phyloP scores from a whole-genome alignment of 2,888 invertebrate species.

The Volucella inanis region DNA sequence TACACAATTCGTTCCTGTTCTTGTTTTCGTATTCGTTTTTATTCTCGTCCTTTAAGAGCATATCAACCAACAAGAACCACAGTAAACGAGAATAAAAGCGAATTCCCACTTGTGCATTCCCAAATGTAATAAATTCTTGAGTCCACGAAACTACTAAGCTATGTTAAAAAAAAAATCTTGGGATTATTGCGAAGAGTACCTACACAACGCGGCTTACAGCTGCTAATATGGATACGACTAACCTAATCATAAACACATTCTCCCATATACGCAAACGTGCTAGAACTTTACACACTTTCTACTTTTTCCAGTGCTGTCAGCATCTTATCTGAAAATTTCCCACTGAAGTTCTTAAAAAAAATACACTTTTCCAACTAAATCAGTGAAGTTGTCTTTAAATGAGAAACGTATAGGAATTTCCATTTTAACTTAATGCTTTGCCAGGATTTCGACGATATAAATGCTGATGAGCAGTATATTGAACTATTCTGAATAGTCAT shows the following conservation, averaged over 20 bases:
- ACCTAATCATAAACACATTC: conserved; percentile 2
- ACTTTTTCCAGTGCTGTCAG: too few species aligned
- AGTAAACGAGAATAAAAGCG: conserved; percentile 32
- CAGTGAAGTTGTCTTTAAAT: too few species aligned
- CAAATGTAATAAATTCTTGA: conserved; percentile 65
- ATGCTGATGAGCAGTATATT: too few species aligned
- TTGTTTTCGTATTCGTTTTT: too few species aligned
- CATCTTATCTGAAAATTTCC: too few species aligned
- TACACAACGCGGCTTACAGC: not conserved
- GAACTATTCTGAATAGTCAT: too few species aligned
- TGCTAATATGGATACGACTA: too few species aligned
- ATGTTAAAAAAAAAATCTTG: conserved; percentile 45
- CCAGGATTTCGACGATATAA: too few species aligned
- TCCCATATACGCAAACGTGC: not conserved
- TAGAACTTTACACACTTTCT: not conserved
- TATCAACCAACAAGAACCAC: conserved; percentile 14
- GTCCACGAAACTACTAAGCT: conserved; percentile 60
- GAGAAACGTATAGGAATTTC: too few species aligned
- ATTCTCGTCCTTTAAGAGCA: not conserved
- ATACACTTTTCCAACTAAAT: too few species aligned
- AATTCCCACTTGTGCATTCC: conserved; percentile 53
- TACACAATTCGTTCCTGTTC: not conserved
- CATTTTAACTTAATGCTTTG: too few species aligned
- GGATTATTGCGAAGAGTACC: conserved; percentile 38
- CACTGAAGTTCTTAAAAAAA: too few species aligned